phyloP scores from a whole-genome alignment of 2,113 vertebrate genomes.

The Catagonus wagneri region DNA sequence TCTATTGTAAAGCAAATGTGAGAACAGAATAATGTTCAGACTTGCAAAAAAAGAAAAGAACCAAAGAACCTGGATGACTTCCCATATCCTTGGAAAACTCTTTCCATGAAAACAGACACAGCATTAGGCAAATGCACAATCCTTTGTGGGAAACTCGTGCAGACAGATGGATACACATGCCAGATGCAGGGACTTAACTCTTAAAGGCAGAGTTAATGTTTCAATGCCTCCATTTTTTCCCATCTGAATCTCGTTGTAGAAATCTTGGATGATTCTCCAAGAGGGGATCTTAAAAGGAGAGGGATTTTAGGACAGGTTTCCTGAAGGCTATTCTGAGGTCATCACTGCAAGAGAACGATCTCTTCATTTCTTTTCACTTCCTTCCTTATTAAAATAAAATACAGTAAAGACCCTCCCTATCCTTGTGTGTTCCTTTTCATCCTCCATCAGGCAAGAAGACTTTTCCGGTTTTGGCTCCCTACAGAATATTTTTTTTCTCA shows the following conservation, averaged over 20 bases:
- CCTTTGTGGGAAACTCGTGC: neutral
- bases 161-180: neutral
- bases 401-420: neutral
- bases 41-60: neutral
- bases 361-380: neutral
- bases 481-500: neutral
- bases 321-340: neutral
- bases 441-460: neutral
- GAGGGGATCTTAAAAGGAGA: neutral
- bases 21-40: conserved; percentile 11
- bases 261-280: neutral
- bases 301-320: neutral
- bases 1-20: neutral
- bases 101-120: neutral
- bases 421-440: neutral
- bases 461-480: conserved; percentile 4
- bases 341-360: neutral
- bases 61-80: neutral
- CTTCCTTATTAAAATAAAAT: neutral
- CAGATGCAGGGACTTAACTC: neutral
- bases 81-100: neutral
- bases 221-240: neutral
- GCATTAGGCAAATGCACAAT: neutral
- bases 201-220: neutral
- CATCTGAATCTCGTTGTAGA: neutral